Evolutionary conservation across 2,113 vertebrate species (phyloP).

Genomic region (Lophotis ruficrista): DNA sequence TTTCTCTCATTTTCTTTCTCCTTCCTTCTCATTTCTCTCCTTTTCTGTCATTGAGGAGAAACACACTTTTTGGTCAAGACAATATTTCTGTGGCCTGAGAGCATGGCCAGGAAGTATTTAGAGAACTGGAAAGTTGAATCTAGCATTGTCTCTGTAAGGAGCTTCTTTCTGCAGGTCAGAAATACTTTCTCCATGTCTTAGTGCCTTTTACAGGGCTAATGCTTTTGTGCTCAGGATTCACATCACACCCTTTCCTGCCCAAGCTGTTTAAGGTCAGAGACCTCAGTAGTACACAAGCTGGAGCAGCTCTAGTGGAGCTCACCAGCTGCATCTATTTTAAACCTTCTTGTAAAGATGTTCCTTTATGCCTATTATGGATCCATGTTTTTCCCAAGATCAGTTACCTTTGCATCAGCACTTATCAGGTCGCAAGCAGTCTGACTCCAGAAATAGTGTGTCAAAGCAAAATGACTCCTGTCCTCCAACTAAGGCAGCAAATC

Average conservation of each 20-base stretch:
- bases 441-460: background rate
- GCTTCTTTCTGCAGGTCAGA: background rate
- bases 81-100: background rate
- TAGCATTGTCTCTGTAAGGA: background rate
- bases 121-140: background rate
- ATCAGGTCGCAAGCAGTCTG: background rate
- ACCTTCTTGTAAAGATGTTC: background rate
- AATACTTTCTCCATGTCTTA: background rate
- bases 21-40: too few relatives aligned
- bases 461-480: background rate
- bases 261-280: background rate
- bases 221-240: background rate
- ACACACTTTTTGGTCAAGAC: background rate
- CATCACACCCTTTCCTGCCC: background rate
- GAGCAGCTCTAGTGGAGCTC: background rate
- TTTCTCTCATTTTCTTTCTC: background rate
- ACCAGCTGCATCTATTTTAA: slow-evolving; percentile 33
- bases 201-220: background rate
- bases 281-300: accelerated
- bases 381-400: background rate
- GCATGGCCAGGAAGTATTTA: background rate
- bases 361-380: background rate
- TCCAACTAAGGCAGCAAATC: background rate
- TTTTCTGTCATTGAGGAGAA: background rate
- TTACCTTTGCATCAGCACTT: background rate